Evolutionary conservation across 1,140 invertebrate genomes (phyloP).

Genomic region (Drosophila takahashii): DNA sequence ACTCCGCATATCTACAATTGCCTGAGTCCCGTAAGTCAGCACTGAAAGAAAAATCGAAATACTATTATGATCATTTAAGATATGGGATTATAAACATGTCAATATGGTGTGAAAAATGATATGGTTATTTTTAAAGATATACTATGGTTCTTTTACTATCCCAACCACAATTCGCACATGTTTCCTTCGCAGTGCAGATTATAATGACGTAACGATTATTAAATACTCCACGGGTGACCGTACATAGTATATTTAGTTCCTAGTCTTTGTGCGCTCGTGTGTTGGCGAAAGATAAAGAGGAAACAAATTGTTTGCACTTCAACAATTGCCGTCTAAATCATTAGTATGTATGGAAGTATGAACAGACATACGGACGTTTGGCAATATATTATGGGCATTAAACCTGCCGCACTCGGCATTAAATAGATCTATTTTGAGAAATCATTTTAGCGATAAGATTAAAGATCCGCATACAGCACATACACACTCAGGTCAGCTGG

Average conservation of each 20-base stretch:
- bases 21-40: conserved; percentile 89
- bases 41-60: not conserved
- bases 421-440: conserved; percentile 21
- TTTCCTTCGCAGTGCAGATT: conserved; percentile 24
- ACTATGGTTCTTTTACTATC: not conserved
- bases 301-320: conserved; percentile 46
- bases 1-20: conserved; percentile 90
- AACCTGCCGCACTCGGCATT: conserved; percentile 23
- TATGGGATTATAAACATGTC: not conserved
- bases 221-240: conserved; percentile 37
- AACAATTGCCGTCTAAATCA: conserved; percentile 43
- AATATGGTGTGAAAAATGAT: not conserved
- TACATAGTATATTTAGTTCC: conserved; percentile 20
- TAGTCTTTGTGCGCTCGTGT: conserved; percentile 26
- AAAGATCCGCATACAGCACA: conserved; percentile 2
- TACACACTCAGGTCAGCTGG: conserved; percentile 10
- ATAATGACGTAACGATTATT: conserved; percentile 43
- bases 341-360: conserved; percentile 44
- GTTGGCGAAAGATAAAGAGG: conserved; percentile 40
- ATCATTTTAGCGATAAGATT: conserved; percentile 25
- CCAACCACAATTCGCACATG: not conserved
- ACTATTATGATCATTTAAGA: not conserved
- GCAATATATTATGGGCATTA: conserved; percentile 32
- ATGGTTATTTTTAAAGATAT: not conserved
- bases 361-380: conserved; percentile 30